Base-by-base conservation (phyloP, 2,797 vertebrate species). In the Schizopygopsis malacanthus region DNA sequence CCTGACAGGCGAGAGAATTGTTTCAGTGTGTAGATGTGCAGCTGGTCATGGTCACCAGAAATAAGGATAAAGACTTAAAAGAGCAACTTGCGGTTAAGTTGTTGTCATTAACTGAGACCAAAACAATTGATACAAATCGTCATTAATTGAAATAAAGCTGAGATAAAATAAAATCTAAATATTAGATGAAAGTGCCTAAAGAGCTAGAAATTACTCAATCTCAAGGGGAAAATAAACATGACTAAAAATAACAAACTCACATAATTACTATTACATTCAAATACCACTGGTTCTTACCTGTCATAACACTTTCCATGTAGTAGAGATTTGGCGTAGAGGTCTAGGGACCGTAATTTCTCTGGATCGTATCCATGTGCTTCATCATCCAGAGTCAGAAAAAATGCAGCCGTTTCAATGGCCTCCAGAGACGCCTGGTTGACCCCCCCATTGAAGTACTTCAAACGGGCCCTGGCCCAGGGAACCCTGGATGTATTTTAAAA, bases 221-320 rank as follows among this genome's bases (percentile, higher is more conserved):
- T 33, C 11, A 65, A 15, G 33, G 0, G 4, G 25, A 28, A 28
- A 15, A 25, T 28, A 72, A 45, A 25, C 3, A 67, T 41, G 2
- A 39, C 10, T 28, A 65, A 65, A 65, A 41, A 54, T 39, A 33
- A 9, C 71, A 73, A 47, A 76, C 13, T 2, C 6, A 56, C 37
- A 77, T 77, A 43, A 16, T n/a, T 0, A 43, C 4, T 16, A 77
- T 4, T 39, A 72, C n/a, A 25, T 28, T 25, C 13, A 63, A 61
- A 28, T 28, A 63, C 39, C 39, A 63, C 28, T 63, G 63, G 12
- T 69, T 37, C n/a, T 13, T 15, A 96, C 98, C 98, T 96, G 96
- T 98, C 96, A 2, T 96, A 96, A 92, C 98, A 99, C 87, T 94
- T 96, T n/a, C 98, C 98, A 0, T 99, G 98, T 78, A 99, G 95